Base-by-base conservation (phyloP, 1,140 invertebrate genomes). In the Pseudomyrmex concolor region DNA sequence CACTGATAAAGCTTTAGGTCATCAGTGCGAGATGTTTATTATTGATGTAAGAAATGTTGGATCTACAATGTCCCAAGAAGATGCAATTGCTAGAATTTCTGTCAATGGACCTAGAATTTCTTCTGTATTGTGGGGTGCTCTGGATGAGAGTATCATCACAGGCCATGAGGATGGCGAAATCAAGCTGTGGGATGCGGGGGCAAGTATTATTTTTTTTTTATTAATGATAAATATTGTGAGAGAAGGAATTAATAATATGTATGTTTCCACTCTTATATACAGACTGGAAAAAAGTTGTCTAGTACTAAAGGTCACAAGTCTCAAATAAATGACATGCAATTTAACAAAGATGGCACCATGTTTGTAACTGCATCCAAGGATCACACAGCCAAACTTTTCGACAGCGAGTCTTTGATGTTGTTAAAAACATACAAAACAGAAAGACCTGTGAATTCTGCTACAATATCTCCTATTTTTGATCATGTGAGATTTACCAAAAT, bases 341-440 rank as follows among this genome's bases (percentile, higher is more conserved):
- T 97, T 84, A 98, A 97, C 57, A 97, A 97, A 90, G 98, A 99
- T 93, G 96, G 97, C 19, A 98, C 97, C 2, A 99, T 99, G 98
- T 98, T 99, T 90, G 98, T 99, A 15, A 99, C 99, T 4, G 98
- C 99, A 3, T 99, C 98, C 0, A 98, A 99, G 94, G 99, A 99
- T 94, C 96, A 97, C 83, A 98, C 98, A 15, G 97, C 99, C 0
- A 99, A 99, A 93, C 94, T 99, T 1, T 99, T 99, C 94, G 98
- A 99, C 93, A 96, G 97, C 9, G 96, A 97, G 55, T 96, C 97
- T 10, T 94, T 99, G 22, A 96, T 98, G 92, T 95, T 96, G 22
- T 92, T 99, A 48, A 99, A 99, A 93, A 97, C 97, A 8, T 99
- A 99, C 93, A 99, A 98, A 94, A 99, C 99, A 15, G 98, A 99